Percentiles rank a stretch among this genome's conserved stretches.
Conservation (phyloP, 2,797 vertebrate species). For the Alectoris magna region DNA sequence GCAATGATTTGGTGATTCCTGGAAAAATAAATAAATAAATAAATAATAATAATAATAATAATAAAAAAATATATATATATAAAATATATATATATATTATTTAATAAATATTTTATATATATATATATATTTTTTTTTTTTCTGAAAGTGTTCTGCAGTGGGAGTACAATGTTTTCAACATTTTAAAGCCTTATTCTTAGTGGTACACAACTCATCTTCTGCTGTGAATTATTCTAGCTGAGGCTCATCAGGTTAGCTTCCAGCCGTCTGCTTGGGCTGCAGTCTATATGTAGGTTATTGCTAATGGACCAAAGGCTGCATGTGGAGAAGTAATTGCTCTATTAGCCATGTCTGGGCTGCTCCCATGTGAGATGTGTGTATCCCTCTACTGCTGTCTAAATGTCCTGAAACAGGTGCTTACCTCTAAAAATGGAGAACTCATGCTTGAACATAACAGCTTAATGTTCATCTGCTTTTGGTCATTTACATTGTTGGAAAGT, state of each 20-base stretch:
- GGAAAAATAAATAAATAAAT: no score
- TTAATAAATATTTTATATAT: no score
- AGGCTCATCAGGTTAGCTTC: neutral
- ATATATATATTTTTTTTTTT: no score
- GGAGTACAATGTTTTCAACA: neutral
- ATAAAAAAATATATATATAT: no score
- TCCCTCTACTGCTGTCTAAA: neutral
- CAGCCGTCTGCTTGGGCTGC: neutral
- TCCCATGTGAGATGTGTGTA: neutral
- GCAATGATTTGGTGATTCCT: neutral
- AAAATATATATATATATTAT: no score
- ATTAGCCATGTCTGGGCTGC: neutral
- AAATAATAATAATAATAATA: no score
- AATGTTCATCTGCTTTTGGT: constrained; percentile 3
- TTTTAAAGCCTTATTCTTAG: neutral
- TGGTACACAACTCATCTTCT: neutral
- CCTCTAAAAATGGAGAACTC: constrained; percentile 24
- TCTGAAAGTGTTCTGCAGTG: neutral
- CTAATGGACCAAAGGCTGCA: constrained; percentile 48
- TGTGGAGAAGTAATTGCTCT: constrained; percentile 57
- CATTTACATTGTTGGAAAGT: neutral
- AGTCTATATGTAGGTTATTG: neutral
- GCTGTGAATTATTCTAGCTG: neutral
- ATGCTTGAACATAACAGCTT: neutral
- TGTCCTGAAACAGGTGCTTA: constrained; percentile 25